These are phyloP conservation scores for Perca fluviatilis DNA, from an alignment of 2,113 vertebrate genomes.

Conservation along the genomic window DNA sequence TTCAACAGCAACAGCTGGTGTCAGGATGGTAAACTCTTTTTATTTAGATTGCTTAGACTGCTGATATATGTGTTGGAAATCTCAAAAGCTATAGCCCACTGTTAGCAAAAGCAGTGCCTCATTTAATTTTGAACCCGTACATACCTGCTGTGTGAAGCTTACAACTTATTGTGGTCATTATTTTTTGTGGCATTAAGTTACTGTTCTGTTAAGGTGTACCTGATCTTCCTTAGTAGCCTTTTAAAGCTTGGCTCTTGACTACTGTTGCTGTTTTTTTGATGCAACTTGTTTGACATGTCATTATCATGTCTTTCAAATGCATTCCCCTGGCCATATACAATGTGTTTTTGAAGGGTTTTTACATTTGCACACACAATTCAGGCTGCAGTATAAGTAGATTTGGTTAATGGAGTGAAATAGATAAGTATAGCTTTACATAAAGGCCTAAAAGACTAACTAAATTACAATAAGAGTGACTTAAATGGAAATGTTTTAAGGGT, in stretches of 20 bases:
- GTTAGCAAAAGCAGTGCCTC: background rate
- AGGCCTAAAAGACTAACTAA: conserved; percentile 12
- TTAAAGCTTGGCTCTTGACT: background rate
- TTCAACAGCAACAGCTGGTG: background rate
- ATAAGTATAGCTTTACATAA: conserved; percentile 28
- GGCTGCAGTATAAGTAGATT: conserved; percentile 17
- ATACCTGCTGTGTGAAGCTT: background rate
- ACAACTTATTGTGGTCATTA: background rate
- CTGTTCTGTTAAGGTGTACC: background rate
- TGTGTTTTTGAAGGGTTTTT: background rate
- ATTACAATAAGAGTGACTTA: conserved; percentile 31
- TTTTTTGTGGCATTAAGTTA: conserved; percentile 1
- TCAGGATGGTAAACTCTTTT: background rate
- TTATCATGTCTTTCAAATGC: conserved; percentile 2
- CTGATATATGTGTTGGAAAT: background rate
- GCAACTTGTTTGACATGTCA: background rate
- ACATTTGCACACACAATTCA: background rate
- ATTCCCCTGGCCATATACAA: background rate
- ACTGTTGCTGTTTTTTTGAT: conserved; percentile 3
- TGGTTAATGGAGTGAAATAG: conserved; percentile 10
- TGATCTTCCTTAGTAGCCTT: background rate
- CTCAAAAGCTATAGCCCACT: background rate
- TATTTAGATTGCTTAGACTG: background rate
- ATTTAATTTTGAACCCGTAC: background rate
- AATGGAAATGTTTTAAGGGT: conserved; percentile 22